Evolutionary conservation across 2,113 vertebrate species (phyloP).

Genomic region (Glaucidium brasilianum): DNA sequence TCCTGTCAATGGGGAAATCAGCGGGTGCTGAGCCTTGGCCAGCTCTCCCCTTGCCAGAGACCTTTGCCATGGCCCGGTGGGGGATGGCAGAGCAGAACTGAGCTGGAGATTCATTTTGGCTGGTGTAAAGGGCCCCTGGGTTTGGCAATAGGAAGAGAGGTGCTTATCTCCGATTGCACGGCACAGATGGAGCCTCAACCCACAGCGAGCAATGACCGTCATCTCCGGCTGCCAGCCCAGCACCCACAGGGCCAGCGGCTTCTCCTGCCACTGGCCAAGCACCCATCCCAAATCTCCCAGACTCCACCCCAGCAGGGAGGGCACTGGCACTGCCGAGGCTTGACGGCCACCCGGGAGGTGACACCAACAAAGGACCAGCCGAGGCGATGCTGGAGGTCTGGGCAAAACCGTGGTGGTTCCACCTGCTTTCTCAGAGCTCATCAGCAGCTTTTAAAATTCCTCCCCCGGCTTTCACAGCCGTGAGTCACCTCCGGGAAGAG

Average conservation of each 20-base stretch:
- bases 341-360: not conserved
- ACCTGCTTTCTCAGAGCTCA: not conserved
- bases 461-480: not conserved
- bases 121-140: not conserved
- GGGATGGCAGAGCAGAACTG: accelerated
- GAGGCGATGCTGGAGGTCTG: not conserved
- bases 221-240: not conserved
- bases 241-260: accelerated
- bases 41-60: accelerated
- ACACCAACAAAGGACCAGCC: not conserved
- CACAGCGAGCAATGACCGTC: accelerated
- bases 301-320: accelerated
- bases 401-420: not conserved
- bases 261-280: not conserved
- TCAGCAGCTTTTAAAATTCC: not conserved
- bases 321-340: accelerated
- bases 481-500: constrained; percentile 19
- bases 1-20: not conserved
- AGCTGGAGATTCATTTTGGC: not conserved
- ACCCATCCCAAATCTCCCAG: accelerated
- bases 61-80: accelerated
- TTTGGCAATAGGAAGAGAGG: not conserved
- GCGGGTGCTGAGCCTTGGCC: accelerated
- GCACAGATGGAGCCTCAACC: accelerated
- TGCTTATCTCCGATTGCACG: accelerated